Conservation (phyloP, 2,797 vertebrate genomes). For the Chrosomus eos region DNA sequence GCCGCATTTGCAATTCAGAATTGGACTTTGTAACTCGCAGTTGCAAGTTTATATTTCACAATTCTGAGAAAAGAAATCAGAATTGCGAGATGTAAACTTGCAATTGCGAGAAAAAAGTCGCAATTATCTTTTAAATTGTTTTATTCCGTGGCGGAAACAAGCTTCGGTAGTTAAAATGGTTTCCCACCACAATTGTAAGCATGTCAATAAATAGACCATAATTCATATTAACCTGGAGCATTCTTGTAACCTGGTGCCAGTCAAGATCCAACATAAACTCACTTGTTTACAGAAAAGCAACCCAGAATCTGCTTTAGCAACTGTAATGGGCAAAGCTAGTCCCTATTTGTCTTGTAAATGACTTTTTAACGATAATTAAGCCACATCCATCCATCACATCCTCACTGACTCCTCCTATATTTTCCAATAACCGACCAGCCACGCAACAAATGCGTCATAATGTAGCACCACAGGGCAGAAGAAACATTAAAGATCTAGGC, state of each 20-base stretch:
- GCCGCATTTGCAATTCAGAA: no score
- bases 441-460: conserved; percentile 61
- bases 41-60: no score
- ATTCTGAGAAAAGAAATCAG: no score
- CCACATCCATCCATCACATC: conserved; percentile 71
- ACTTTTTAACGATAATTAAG: conserved; percentile 76
- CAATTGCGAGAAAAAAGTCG: not conserved
- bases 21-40: no score
- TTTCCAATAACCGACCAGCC: conserved; percentile 65
- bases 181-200: not conserved
- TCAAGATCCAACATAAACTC: conserved; percentile 50
- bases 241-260: not conserved
- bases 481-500: conserved; percentile 21
- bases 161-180: not conserved
- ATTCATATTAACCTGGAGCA: not conserved
- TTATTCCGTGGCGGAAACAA: not conserved
- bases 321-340: conserved; percentile 66
- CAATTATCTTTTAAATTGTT: no score
- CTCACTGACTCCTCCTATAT: conserved; percentile 66
- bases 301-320: conserved; percentile 65
- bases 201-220: conserved; percentile 28
- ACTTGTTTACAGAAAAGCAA: conserved; percentile 56
- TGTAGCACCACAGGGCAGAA: conserved; percentile 51
- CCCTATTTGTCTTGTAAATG: conserved; percentile 75
- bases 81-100: no score